Conservation (phyloP, 2,797 vertebrate species). For the Xiphorhynchus erythropygius region DNA sequence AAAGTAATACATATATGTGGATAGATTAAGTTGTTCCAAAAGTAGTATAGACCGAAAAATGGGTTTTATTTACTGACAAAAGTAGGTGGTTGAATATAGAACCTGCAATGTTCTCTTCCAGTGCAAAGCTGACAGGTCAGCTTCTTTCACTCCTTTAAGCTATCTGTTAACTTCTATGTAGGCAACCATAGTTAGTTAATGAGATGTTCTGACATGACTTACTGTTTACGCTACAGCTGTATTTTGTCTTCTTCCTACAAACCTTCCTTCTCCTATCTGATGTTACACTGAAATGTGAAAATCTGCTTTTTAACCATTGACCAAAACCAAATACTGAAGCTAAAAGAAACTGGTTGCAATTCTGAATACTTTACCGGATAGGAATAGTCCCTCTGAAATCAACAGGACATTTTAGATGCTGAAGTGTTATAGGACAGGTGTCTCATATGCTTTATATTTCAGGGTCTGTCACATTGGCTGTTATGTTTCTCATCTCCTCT, state of each 20-base stretch:
- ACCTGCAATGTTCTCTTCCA: not conserved
- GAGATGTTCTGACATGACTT: not conserved
- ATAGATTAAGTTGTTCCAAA: not conserved
- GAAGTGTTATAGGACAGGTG: not conserved
- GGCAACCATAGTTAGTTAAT: not conserved
- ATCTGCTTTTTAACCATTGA: not conserved
- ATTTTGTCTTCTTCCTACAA: not conserved
- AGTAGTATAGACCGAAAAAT: not conserved
- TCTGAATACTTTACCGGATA: not conserved
- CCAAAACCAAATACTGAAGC: not conserved
- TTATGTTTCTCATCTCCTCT: not conserved
- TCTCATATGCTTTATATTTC: not conserved
- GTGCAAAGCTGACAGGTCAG: not conserved
- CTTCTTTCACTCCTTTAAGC: not conserved
- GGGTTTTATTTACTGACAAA: not conserved
- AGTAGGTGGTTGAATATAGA: not conserved
- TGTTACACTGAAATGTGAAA: not conserved
- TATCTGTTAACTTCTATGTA: not conserved
- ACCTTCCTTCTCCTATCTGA: not conserved
- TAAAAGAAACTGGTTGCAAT: not conserved
- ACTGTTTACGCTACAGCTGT: not conserved
- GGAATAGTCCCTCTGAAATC: not conserved
- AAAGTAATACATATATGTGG: not conserved
- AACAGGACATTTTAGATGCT: not conserved
- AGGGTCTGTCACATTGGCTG: not conserved